Percentiles rank a stretch among this genome's conserved stretches.
These are phyloP conservation scores for Chamaetylas fuelleborni DNA, from an alignment of 2,113 vertebrate genomes.

Conservation along the genomic window DNA sequence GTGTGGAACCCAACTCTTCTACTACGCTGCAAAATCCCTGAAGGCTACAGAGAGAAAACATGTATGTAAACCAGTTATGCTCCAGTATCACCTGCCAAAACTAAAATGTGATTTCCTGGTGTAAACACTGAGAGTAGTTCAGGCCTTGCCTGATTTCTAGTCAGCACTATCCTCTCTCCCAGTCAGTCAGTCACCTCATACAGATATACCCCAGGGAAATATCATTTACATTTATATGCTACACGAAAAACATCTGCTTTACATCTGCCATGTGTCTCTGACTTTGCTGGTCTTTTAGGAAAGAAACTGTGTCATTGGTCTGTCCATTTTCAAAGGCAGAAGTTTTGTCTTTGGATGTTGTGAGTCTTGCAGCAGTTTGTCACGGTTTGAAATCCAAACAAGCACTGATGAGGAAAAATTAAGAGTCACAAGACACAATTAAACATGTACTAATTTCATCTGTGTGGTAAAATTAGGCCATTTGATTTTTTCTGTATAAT, in stretches of 20 bases:
- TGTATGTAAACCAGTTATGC: conserved; percentile 75
- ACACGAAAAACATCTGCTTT: conserved; percentile 1
- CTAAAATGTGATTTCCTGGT: conserved; percentile 4
- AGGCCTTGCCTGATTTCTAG: background rate
- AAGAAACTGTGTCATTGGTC: background rate
- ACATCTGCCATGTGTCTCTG: background rate
- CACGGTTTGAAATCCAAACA: background rate
- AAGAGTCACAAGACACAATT: background rate
- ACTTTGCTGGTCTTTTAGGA: background rate
- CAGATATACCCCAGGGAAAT: background rate
- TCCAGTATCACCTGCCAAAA: background rate
- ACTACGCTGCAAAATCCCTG: conserved; percentile 96
- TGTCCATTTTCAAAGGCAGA: background rate
- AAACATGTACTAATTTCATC: background rate
- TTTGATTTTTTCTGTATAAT: background rate
- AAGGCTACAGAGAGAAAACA: conserved; percentile 98
- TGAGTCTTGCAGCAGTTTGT: background rate
- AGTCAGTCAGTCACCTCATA: background rate
- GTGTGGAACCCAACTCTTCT: conserved; percentile 91
- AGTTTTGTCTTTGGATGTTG: background rate
- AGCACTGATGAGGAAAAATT: background rate
- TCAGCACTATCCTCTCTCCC: background rate
- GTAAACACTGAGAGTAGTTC: background rate
- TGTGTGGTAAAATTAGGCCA: background rate
- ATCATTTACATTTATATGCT: background rate